A percentile compares a stretch with the other conserved stretches of the same genome.
These are phyloP conservation scores for Sarcophaga subvicina DNA, from an alignment of 2,888 invertebrate genomes.

Conservation along the genomic window DNA sequence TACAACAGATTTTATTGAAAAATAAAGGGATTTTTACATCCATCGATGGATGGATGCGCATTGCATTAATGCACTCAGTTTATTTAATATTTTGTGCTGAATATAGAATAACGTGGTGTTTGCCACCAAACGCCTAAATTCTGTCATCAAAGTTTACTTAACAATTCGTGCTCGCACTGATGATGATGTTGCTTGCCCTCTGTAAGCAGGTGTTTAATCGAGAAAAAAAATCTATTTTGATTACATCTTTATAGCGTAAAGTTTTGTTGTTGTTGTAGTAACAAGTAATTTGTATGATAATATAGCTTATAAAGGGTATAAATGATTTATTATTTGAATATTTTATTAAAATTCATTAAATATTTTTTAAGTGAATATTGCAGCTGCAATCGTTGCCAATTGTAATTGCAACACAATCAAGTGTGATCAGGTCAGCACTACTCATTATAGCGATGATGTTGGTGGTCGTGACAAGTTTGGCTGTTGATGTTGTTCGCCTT, in stretches of 20 bases:
- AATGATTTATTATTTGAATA: background rate
- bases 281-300: background rate
- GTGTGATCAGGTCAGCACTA: conserved; percentile 41
- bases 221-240: conserved; percentile 23
- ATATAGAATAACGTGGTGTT: conserved; percentile 12
- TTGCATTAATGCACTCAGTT: background rate
- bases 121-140: conserved; percentile 48
- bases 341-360: background rate
- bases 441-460: conserved; percentile 19
- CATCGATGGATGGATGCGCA: background rate
- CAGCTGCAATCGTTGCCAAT: background rate
- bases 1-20: conserved; percentile 54
- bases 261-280: background rate
- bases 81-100: background rate
- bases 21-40: conserved; percentile 43
- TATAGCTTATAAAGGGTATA: background rate
- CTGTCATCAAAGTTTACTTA: conserved; percentile 49
- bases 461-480: background rate
- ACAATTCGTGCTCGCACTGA: conserved; percentile 3
- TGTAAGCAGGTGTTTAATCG: conserved; percentile 58
- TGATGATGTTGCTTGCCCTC: background rate
- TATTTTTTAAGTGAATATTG: background rate
- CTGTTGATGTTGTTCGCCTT: conserved; percentile 31
- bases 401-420: conserved; percentile 7
- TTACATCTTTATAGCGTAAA: conserved; percentile 19